Base-by-base conservation (phyloP, 2,113 vertebrate species). In the Percopsis transmontana region DNA sequence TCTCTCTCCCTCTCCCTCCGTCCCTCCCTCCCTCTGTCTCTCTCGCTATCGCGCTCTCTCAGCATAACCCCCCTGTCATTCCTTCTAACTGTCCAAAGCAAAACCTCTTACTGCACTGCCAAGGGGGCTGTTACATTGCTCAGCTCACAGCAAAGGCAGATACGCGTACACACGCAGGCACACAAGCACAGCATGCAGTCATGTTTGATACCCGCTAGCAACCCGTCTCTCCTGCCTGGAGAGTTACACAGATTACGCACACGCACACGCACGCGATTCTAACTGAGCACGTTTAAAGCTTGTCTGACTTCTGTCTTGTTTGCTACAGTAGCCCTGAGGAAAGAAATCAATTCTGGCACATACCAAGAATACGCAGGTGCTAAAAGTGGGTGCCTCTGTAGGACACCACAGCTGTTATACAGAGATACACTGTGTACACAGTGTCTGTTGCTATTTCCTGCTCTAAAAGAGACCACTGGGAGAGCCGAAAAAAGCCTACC, bases 51-150 rank as follows among this genome's bases (percentile, higher is more conserved):
- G 27, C 27, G 5, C 41, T 70, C 54, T 76, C 52, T 59, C 12
- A 45, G 54, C 51, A 33, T 23, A 77, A 76, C 58, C 16, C 48
- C 77, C 53, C 23, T 67, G 42, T 77, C 76, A 66, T 70, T 58
- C 48, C 71, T 55, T 18, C 66, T 24, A 75, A 75, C 67, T 60
- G 55, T 74, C 62, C 61, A 63, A 58, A 74, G n/a, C 62, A 54
- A 78, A 79, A 33, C 62, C 71, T 62, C 64, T 58, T 47, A 61
- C 51, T 74, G 55, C 66, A 45, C 67, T 39, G 64, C 74, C 70
- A 74, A 62, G 70, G 72, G 80, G 62, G 1, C 75, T 70, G 16
- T 76, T 72, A 39, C 54, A 70, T 41, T 77, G 82, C 58, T 79
- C 82, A 68, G 66, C 77, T 69, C 65, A 51, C 33, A 15, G 55